Conservation (phyloP, 2,797 vertebrate species). For the Psittacula derbiana region DNA sequence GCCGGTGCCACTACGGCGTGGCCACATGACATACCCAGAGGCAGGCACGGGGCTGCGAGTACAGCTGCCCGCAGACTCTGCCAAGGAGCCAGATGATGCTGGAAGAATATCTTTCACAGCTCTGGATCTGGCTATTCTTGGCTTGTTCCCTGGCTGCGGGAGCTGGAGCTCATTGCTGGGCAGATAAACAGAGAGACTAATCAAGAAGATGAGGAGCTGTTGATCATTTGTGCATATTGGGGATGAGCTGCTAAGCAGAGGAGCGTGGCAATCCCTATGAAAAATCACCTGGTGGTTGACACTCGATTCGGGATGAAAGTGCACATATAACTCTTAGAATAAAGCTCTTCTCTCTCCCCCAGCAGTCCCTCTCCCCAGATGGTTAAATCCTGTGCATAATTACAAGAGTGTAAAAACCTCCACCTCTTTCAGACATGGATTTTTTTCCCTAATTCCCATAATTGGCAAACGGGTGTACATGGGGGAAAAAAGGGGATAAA, state of each 20-base stretch:
- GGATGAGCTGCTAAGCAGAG: constrained; percentile 19
- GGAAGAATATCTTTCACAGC: constrained; percentile 64
- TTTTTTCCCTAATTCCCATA: constrained; percentile 34
- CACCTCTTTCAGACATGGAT: constrained; percentile 15
- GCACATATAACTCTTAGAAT: background rate
- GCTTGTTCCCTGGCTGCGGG: constrained; percentile 21
- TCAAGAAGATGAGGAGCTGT: constrained; percentile 35
- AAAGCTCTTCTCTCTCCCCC: background rate
- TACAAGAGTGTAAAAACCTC: constrained; percentile 18
- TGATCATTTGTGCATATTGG: background rate
- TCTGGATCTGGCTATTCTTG: constrained; percentile 47
- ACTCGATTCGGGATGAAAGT: constrained; percentile 20
- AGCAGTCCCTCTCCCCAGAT: background rate
- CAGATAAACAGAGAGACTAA: constrained; percentile 60
- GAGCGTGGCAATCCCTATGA: background rate
- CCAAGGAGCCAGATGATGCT: constrained; percentile 59
- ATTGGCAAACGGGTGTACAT: constrained; percentile 15
- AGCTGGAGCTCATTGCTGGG: constrained; percentile 53
- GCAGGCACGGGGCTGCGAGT: constrained; percentile 33
- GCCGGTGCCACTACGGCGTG: background rate
- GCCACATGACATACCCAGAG: constrained; percentile 45
- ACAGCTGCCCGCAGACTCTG: constrained; percentile 52
- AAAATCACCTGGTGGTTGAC: constrained; percentile 46
- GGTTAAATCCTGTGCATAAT: constrained; percentile 38
- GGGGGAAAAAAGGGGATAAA: constrained; percentile 45